Percentiles rank a stretch among this genome's conserved stretches.
Evolutionary conservation across 2,113 vertebrate species (phyloP).

Genomic region (Craseonycteris thonglongyai): DNA sequence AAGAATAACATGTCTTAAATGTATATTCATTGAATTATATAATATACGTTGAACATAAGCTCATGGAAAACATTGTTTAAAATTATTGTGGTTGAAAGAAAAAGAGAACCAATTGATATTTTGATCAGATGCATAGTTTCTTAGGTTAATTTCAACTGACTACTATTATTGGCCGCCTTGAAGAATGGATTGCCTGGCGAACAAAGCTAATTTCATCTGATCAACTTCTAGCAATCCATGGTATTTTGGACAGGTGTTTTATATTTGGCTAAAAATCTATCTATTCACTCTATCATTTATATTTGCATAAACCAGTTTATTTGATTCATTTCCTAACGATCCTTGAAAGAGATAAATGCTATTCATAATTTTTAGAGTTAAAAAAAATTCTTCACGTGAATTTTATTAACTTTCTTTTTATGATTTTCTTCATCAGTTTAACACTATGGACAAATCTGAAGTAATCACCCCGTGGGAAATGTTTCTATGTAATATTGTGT

Average conservation of each 20-base stretch:
- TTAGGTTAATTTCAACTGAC: neutral
- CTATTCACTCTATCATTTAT: neutral
- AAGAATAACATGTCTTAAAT: neutral
- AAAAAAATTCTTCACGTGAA: neutral
- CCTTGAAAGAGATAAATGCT: slow-evolving; percentile 14
- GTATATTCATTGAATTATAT: neutral
- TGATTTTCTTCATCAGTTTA: slow-evolving; percentile 9
- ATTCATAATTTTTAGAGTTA: neutral
- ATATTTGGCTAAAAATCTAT: slow-evolving; percentile 17
- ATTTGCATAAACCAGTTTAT: neutral
- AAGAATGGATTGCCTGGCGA: neutral
- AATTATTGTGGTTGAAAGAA: slow-evolving; percentile 15
- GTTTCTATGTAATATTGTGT: neutral
- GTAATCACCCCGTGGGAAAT: neutral
- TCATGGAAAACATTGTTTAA: slow-evolving; percentile 32
- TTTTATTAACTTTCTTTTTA: slow-evolving; percentile 5
- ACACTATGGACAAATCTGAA: neutral
- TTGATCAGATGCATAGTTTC: slow-evolving; percentile 1
- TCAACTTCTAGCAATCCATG: neutral
- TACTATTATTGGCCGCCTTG: neutral
- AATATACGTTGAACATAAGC: neutral
- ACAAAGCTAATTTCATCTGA: neutral
- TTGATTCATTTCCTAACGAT: slow-evolving; percentile 6
- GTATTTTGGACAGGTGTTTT: neutral
- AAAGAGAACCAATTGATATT: neutral